Percentiles rank a stretch among this genome's conserved stretches.
These are phyloP conservation scores for Apotomis betuletana DNA, from an alignment of 2,888 invertebrate genomes.

Conservation along the genomic window DNA sequence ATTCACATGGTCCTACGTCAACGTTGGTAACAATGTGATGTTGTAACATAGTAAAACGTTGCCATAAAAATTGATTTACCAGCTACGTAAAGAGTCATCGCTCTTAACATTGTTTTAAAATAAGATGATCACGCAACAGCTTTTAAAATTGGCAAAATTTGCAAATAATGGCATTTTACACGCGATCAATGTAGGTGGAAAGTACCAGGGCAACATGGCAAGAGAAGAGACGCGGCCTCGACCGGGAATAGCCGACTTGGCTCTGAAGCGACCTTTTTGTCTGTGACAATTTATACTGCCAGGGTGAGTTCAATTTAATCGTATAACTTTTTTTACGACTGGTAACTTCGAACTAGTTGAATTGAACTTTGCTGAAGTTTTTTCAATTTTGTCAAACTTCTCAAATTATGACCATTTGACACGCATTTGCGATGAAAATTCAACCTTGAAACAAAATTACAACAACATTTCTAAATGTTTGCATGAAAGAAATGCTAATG, in stretches of 20 bases:
- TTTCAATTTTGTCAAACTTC: conserved; percentile 5
- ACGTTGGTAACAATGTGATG: conserved; percentile 16
- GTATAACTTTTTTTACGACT: not conserved
- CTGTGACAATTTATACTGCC: not conserved
- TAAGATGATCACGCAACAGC: conserved; percentile 26
- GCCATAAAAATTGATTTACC: conserved; percentile 32
- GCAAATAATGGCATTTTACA: conserved; percentile 32
- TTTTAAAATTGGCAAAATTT: conserved; percentile 32
- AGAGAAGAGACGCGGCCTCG: not conserved
- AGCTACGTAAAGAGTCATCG: conserved; percentile 25
- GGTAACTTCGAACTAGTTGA: not conserved
- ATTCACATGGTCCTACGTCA: conserved; percentile 16
- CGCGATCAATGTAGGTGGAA: conserved; percentile 8
- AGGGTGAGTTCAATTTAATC: not conserved
- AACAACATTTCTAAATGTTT: conserved; percentile 20
- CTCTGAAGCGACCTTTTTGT: not conserved
- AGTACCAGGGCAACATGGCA: not conserved
- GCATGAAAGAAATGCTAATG: conserved; percentile 17
- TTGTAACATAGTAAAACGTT: conserved; percentile 13
- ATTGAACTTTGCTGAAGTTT: not conserved
- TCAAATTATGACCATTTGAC: conserved; percentile 12
- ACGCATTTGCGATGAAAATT: conserved; percentile 4
- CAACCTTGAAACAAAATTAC: conserved; percentile 11
- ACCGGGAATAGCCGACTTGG: not conserved
- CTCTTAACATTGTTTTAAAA: conserved; percentile 19